Evolutionary conservation across 2,888 invertebrate species (phyloP).

Genomic region (Habroteleia sp.): DNA sequence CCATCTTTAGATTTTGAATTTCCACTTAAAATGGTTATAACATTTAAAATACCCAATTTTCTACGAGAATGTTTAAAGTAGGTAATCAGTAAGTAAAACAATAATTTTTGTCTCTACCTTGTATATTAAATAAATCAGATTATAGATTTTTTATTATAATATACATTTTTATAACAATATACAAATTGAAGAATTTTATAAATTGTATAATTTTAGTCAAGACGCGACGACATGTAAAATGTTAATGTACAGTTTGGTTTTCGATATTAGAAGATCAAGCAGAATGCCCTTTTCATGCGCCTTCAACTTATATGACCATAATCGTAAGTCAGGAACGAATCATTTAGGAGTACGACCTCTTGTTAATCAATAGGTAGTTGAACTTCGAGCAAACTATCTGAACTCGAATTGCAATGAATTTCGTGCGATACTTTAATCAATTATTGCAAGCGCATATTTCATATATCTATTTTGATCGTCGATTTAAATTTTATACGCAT

Average conservation of each 20-base stretch:
- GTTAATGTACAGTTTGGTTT: conserved; percentile 11
- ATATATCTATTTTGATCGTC: too few species aligned
- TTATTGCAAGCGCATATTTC: not conserved
- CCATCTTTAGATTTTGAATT: too few species aligned
- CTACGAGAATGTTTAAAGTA: too few species aligned
- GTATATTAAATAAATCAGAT: too few species aligned
- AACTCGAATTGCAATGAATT: conserved; percentile 28
- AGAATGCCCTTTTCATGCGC: conserved; percentile 19
- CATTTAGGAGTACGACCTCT: conserved; percentile 56
- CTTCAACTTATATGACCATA: conserved; percentile 39
- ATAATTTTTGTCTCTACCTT: too few species aligned
- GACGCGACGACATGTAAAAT: not conserved
- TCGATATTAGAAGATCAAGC: conserved; percentile 10
- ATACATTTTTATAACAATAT: too few species aligned
- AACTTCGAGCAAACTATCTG: conserved; percentile 41
- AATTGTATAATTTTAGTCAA: not conserved
- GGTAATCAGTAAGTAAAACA: too few species aligned
- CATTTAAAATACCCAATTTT: too few species aligned
- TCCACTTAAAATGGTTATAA: too few species aligned
- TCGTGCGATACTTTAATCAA: conserved; percentile 8
- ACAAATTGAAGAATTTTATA: too few species aligned
- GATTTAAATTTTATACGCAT: too few species aligned
- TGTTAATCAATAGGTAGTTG: conserved; percentile 55
- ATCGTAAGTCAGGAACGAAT: conserved; percentile 70
- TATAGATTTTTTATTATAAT: too few species aligned